phyloP scores from a whole-genome alignment of 2,888 invertebrate genomes.

The Scelioninae gen. 1 region DNA sequence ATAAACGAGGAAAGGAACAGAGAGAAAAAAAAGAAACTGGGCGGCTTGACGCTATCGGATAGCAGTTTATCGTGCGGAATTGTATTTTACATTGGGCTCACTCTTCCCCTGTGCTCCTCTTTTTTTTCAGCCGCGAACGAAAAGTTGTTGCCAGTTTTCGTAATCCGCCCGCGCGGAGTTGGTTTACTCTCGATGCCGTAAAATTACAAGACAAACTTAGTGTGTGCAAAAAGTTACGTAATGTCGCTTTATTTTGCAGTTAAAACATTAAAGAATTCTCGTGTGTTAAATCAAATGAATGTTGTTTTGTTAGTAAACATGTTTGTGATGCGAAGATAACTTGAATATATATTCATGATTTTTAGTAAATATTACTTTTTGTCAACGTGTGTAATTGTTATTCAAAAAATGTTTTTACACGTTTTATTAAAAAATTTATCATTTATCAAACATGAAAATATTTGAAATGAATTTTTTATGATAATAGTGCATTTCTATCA shows the following conservation, averaged over 20 bases:
- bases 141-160: conserved; percentile 48
- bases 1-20: conserved; percentile 66
- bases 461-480: too few relatives aligned
- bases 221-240: conserved; percentile 50
- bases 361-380: too few relatives aligned
- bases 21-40: conserved; percentile 46
- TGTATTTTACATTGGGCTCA: conserved; percentile 66
- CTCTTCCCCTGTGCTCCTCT: conserved; percentile 26
- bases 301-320: not conserved
- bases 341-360: too few relatives aligned
- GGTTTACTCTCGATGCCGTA: conserved; percentile 47
- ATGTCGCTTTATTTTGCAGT: conserved; percentile 69
- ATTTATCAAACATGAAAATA: too few relatives aligned
- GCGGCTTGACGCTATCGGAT: conserved; percentile 69
- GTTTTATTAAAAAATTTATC: too few relatives aligned
- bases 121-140: conserved; percentile 51
- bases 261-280: not conserved
- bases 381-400: too few relatives aligned
- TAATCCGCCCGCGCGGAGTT: conserved; percentile 5
- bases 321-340: too few relatives aligned
- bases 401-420: too few relatives aligned
- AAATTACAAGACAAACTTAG: conserved; percentile 65
- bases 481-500: too few relatives aligned
- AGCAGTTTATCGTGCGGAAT: conserved; percentile 68
- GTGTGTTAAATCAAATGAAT: not conserved